These are phyloP conservation scores for Oxyteleia sp. DNA, from an alignment of 2,888 invertebrate genomes.

Conservation along the genomic window DNA sequence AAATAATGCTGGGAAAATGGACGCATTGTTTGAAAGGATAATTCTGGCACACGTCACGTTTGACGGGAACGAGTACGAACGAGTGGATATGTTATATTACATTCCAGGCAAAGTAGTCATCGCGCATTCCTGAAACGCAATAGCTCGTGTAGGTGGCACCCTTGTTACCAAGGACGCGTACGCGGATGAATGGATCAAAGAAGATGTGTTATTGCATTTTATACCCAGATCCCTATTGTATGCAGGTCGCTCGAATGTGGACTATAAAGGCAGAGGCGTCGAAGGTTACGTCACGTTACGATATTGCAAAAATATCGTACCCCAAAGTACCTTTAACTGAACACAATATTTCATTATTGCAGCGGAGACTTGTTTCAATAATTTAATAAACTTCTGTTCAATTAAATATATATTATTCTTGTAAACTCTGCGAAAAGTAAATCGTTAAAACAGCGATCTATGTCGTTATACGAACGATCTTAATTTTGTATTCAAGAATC, in stretches of 20 bases:
- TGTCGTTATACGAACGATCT: too few species aligned
- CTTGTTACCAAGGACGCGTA: slow-evolving; percentile 81
- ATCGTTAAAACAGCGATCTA: too few species aligned
- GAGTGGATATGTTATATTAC: slow-evolving; percentile 76
- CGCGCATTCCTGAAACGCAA: slow-evolving; percentile 85
- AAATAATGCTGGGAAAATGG: slow-evolving; percentile 26
- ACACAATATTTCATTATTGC: background rate
- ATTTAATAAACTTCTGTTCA: too few species aligned
- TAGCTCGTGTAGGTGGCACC: slow-evolving; percentile 81
- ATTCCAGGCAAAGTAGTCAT: slow-evolving; percentile 86
- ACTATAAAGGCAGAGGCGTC: slow-evolving; percentile 61
- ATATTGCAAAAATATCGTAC: slow-evolving; percentile 28
- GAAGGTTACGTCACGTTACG: slow-evolving; percentile 35
- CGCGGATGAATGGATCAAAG: slow-evolving; percentile 79
- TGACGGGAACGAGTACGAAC: slow-evolving; percentile 41
- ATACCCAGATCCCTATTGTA: slow-evolving; percentile 74
- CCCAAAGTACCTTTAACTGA: background rate
- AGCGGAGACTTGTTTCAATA: too few species aligned
- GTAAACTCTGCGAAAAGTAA: too few species aligned
- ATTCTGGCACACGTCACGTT: slow-evolving; percentile 55
- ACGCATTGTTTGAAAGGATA: slow-evolving; percentile 39
- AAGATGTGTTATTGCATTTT: slow-evolving; percentile 82
- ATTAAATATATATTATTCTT: too few species aligned
- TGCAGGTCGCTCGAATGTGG: slow-evolving; percentile 32
- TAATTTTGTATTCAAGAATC: too few species aligned